phyloP scores from a whole-genome alignment of 2,113 vertebrate genomes.

The Oryzias celebensis region DNA sequence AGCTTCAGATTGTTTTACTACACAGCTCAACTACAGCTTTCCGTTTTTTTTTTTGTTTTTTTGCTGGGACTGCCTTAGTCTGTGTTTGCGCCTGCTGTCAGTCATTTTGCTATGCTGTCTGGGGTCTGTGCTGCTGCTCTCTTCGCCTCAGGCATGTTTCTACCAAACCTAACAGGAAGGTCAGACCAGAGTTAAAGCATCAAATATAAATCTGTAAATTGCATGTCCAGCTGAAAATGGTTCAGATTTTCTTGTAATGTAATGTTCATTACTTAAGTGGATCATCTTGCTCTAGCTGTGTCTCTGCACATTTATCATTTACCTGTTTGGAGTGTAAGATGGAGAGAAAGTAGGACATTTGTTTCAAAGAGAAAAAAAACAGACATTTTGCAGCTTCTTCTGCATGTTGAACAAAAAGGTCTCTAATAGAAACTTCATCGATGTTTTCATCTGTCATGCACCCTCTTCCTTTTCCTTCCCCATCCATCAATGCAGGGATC shows the following conservation, averaged over 20 bases:
- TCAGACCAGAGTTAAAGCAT: background rate
- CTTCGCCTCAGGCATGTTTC: no score
- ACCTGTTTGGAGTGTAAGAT: background rate
- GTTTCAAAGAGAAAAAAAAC: background rate
- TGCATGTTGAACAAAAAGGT: slow-evolving; percentile 1
- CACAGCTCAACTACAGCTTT: no score
- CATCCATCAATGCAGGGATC: slow-evolving; percentile 78
- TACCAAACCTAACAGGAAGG: background rate
- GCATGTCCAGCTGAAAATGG: background rate
- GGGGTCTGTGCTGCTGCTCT: no score
- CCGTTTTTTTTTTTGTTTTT: no score
- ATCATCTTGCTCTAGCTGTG: background rate
- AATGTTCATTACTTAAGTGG: background rate
- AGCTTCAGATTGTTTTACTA: no score
- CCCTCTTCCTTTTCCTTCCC: slow-evolving; percentile 23
- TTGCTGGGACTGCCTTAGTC: no score
- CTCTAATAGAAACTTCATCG: slow-evolving; percentile 17
- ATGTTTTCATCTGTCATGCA: background rate
- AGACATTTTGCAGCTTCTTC: background rate
- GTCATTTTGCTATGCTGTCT: no score
- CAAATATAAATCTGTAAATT: background rate
- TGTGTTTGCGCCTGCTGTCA: no score
- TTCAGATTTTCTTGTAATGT: background rate
- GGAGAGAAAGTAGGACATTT: no score
- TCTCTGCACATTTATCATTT: background rate